phyloP scores from a whole-genome alignment of 2,888 invertebrate species.

The Cataglyphis cursor region DNA sequence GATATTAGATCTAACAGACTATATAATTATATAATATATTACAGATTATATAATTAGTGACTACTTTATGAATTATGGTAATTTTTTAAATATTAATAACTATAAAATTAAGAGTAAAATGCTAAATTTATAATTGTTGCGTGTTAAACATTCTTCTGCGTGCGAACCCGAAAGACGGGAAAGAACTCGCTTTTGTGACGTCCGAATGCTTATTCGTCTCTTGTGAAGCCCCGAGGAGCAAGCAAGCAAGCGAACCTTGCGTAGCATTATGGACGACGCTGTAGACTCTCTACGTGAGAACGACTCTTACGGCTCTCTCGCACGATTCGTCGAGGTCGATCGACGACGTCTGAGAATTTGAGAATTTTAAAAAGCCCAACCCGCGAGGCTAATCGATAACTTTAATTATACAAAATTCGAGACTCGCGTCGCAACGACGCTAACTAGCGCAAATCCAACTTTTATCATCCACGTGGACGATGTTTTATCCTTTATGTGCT shows the following conservation, averaged over 20 bases:
- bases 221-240: constrained; percentile 49
- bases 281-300: constrained; percentile 59
- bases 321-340: constrained; percentile 76
- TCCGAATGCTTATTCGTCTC: constrained; percentile 56
- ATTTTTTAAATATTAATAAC: background rate
- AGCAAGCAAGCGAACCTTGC: constrained; percentile 49
- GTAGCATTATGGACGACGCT: constrained; percentile 46
- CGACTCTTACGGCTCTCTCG: constrained; percentile 55
- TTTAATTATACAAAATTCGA: background rate
- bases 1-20: background rate
- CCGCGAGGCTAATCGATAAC: constrained; percentile 9
- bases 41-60: background rate
- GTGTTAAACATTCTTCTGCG: constrained; percentile 41
- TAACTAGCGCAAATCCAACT: constrained; percentile 8
- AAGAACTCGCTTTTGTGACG: constrained; percentile 58
- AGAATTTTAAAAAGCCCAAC: constrained; percentile 24
- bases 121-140: background rate
- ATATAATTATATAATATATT: too few relatives aligned
- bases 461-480: constrained; percentile 38
- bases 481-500: constrained; percentile 71
- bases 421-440: constrained; percentile 21
- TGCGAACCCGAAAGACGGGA: constrained; percentile 42
- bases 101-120: background rate
- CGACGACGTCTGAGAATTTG: constrained; percentile 61
- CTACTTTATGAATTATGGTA: background rate